A percentile compares a stretch with the other conserved stretches of the same genome.
Conservation (phyloP, 2,888 invertebrate genomes). For the Macrostomum cliftonense region DNA sequence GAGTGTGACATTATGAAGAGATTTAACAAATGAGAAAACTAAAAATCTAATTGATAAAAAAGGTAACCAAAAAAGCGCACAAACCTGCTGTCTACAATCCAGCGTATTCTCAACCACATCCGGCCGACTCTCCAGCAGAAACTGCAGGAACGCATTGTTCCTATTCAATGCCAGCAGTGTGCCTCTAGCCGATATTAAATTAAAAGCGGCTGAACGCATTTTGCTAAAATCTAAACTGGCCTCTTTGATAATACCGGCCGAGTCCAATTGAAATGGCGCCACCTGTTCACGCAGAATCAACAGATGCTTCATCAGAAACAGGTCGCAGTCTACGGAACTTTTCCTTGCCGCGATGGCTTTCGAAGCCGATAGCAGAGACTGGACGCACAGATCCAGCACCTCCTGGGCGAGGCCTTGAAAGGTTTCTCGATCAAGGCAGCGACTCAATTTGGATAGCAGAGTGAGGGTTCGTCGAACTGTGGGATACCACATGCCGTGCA, state of each 20-base stretch:
- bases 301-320: constrained; percentile 94
- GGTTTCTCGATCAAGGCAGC: constrained; percentile 63
- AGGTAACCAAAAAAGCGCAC: too few species aligned
- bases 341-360: constrained; percentile 56
- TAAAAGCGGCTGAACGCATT: constrained; percentile 53
- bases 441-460: constrained; percentile 70
- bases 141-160: constrained; percentile 78
- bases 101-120: constrained; percentile 72
- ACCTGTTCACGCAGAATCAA: constrained; percentile 89
- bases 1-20: too few species aligned
- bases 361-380: constrained; percentile 64
- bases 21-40: too few species aligned
- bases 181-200: constrained; percentile 49
- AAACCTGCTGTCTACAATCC: constrained; percentile 80
- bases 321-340: constrained; percentile 67
- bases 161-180: constrained; percentile 66
- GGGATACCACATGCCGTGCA: constrained; percentile 99
- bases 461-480: constrained; percentile 81
- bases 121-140: constrained; percentile 60
- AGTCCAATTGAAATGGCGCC: constrained; percentile 78
- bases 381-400: constrained; percentile 71
- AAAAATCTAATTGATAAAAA: too few species aligned
- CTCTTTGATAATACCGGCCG: constrained; percentile 51
- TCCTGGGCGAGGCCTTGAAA: constrained; percentile 94
- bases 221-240: constrained; percentile 79